Conservation (phyloP, 2,797 vertebrate species). For the Sphenopsis melanotis region DNA sequence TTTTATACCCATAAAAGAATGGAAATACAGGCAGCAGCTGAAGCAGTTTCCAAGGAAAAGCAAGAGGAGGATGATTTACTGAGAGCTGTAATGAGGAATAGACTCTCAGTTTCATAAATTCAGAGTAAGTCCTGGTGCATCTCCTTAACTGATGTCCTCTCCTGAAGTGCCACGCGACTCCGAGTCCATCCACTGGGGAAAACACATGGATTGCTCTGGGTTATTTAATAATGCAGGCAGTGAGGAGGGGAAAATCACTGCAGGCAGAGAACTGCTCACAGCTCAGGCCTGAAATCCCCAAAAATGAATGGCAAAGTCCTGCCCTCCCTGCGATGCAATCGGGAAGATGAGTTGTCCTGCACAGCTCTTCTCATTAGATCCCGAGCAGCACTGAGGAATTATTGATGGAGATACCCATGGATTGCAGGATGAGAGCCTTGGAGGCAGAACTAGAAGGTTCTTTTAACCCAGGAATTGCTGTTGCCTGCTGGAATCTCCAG, state of each 20-base stretch:
- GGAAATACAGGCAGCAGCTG: neutral
- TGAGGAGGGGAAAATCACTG: neutral
- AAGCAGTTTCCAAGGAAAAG: neutral
- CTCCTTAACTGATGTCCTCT: neutral
- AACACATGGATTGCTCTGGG: neutral
- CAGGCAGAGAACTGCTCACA: neutral
- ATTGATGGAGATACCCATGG: neutral
- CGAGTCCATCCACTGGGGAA: neutral
- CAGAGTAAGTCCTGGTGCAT: neutral
- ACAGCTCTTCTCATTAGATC: fast-evolving
- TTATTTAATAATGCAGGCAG: neutral
- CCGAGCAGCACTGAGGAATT: neutral
- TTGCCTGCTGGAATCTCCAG: neutral
- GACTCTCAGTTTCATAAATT: slow-evolving; percentile 41
- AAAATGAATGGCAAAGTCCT: neutral
- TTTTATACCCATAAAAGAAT: neutral
- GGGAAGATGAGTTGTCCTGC: fast-evolving
- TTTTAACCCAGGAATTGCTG: neutral
- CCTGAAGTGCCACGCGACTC: neutral
- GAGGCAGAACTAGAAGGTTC: neutral
- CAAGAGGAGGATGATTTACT: slow-evolving; percentile 9
- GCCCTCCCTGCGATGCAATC: fast-evolving
- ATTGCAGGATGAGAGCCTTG: neutral
- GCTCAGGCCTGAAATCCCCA: neutral
- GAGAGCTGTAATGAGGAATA: neutral